Evolutionary conservation across 2,113 vertebrate species (phyloP), one percentile per base, ranked within the genome.

Genomic region (Mormyrus lacerda): DNA sequence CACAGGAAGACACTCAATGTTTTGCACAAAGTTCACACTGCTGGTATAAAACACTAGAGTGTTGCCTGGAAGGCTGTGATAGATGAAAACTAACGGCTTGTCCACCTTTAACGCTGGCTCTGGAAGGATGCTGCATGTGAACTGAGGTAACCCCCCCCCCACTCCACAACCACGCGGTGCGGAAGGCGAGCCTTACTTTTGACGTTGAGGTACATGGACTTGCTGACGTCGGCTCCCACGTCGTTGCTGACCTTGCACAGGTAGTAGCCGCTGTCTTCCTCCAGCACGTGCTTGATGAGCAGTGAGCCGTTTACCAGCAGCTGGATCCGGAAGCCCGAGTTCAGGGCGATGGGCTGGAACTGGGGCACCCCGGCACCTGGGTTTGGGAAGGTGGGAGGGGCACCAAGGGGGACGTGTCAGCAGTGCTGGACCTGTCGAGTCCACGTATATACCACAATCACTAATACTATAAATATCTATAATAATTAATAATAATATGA

Each of bases 221-320:
- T 99, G 98, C 98, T 99, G 97, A 99, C 98, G 94, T 99, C 98
- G 76, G 98, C 98, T 94, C 98, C 98, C 95, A 99, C 98, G 94
- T 99, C 98, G 95, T 99, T 99, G 98, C 98, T 99, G 98, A 99
- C 98, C 95, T 99, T 99, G 96, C 98, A 99, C 94, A 99, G 97
- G 95, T 99, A 99, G 95, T 99, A 99, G 93, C 98, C 98, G 84
- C 96, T 98, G 95, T 99, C 98, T 90, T 99, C 98, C 90, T 99
- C 98, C 94, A 99, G 96, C 27, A 99, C 97, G 0, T 99, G 98
- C 92, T 99, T 99, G 92, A 99, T 99, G 89, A 99, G 92, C 94
- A 99, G 92, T 0, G 98, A 99, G 10, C 98, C 98, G 1, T 98
- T 99, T 88, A 96, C 97, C 91, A 99, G 97, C 92, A 99, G 97